phyloP scores from a whole-genome alignment of 2,888 invertebrate species.

The Pollenia griseotomentosa region DNA sequence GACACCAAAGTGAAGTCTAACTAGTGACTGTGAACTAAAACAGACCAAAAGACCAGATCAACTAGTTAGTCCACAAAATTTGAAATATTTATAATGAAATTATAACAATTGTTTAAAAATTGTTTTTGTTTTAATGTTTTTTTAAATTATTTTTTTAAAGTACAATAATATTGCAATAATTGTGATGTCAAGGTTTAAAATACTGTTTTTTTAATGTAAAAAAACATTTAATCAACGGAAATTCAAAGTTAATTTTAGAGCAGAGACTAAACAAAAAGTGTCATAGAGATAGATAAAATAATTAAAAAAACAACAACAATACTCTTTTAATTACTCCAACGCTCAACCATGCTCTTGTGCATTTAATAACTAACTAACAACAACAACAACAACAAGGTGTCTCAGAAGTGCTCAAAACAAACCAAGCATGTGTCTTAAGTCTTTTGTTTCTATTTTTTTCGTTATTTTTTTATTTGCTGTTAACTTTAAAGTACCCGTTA shows the following conservation, averaged over 20 bases:
- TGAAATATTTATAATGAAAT: slow-evolving; percentile 20
- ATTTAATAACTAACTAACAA: slow-evolving; percentile 9
- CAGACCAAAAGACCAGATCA: neutral
- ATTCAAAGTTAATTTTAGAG: slow-evolving; percentile 44
- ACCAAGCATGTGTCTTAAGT: slow-evolving; percentile 48
- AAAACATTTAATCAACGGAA: slow-evolving; percentile 62
- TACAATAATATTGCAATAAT: slow-evolving; percentile 67
- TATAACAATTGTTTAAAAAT: slow-evolving; percentile 45
- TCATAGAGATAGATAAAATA: slow-evolving; percentile 49
- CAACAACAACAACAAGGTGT: slow-evolving; percentile 42
- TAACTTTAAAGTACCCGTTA: neutral
- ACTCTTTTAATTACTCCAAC: neutral
- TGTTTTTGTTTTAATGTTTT: slow-evolving; percentile 23
- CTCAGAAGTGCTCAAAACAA: slow-evolving; percentile 10
- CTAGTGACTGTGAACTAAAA: neutral
- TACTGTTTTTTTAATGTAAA: neutral
- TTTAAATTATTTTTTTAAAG: slow-evolving; percentile 29
- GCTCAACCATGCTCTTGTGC: neutral
- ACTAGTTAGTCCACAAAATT: neutral
- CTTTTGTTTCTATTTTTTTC: slow-evolving; percentile 36
- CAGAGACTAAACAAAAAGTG: slow-evolving; percentile 53
- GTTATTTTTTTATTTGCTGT: neutral
- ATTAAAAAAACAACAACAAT: slow-evolving; percentile 3
- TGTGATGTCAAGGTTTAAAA: slow-evolving; percentile 69
- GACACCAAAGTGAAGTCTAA: neutral